A percentile compares a stretch with the other conserved stretches of the same genome.
Evolutionary conservation across 1,140 invertebrate genomes (phyloP).

Genomic region (Steinernema khuongi): DNA sequence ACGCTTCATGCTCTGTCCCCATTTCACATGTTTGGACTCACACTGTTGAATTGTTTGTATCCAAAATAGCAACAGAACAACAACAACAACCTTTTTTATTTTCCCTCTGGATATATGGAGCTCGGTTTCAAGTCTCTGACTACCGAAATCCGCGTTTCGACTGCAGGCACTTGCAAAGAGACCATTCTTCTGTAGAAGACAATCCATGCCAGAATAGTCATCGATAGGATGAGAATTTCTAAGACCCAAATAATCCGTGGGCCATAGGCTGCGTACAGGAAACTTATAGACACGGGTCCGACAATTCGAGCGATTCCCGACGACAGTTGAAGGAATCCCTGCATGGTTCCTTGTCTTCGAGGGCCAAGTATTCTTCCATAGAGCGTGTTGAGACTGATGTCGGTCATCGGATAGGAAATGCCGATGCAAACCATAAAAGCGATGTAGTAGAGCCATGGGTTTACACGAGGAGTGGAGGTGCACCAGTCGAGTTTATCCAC

Average conservation of each 20-base stretch:
- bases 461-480: not conserved
- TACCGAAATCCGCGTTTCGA: no score
- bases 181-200: not conserved
- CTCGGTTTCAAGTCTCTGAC: no score
- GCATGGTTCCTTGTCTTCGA: not conserved
- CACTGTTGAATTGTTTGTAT: no score
- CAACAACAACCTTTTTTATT: no score
- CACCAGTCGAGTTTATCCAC: conserved; percentile 18
- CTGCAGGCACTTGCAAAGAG: not conserved
- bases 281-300: not conserved
- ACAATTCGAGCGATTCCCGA: not conserved
- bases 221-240: not conserved
- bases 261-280: not conserved
- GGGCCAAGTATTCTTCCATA: conserved; percentile 18
- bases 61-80: no score
- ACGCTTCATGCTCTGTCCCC: no score
- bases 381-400: conserved; percentile 15
- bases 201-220: not conserved
- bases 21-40: no score
- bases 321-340: conserved; percentile 18
- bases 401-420: conserved; percentile 1
- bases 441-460: conserved; percentile 18
- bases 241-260: not conserved
- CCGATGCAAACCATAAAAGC: not conserved
- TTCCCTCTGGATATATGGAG: no score